Evolutionary conservation across 2,888 invertebrate species (phyloP), one percentile per base, ranked within the genome.

Genomic region (Penaeus monodon): DNA sequence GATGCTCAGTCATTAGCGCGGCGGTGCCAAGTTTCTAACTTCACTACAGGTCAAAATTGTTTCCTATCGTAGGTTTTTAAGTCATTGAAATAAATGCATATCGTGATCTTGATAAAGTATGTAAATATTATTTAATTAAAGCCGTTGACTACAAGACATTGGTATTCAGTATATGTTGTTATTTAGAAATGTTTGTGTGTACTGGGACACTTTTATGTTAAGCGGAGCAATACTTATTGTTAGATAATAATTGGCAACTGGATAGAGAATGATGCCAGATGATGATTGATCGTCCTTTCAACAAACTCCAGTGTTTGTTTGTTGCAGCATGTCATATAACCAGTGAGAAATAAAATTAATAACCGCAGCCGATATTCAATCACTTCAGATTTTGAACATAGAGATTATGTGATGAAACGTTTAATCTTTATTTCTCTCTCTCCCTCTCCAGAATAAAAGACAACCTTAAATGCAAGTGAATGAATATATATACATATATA

Each of bases 41-140:
- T 84, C 84, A 76, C 77, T 84, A 84, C 84, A 84, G 84, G 77
- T 84, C 84, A 84, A 84, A 84, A 84, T 84, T 84, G 84, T 84
- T 84, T 84, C 84, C 84, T 84, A 76, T 76, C 84, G 57, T 66
- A 24, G 33, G 29, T n/a, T 57, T 70, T 81, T 80, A 73, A 73
- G 74, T 83, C 74, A 66, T 63, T 83, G 83, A 73, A 83, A 83
- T 74, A 74, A 73, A 83, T 74, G 74, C 63, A 73, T 73, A 83
- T 74, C 83, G 63, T 83, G 73, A 83, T 83, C 63, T n/a, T 57
- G 83, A 83, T 80, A 74, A 83, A 83, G 73, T 63, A 83, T 74
- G 83, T 64, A 57, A 66, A 63, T 74, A 57, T 83, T 27, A 73
- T 73, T 57, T 33, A 49, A 83, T 74, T 63, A 83, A 83, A 73